Conservation (phyloP, 2,888 invertebrate genomes). For the Muscina levida region DNA sequence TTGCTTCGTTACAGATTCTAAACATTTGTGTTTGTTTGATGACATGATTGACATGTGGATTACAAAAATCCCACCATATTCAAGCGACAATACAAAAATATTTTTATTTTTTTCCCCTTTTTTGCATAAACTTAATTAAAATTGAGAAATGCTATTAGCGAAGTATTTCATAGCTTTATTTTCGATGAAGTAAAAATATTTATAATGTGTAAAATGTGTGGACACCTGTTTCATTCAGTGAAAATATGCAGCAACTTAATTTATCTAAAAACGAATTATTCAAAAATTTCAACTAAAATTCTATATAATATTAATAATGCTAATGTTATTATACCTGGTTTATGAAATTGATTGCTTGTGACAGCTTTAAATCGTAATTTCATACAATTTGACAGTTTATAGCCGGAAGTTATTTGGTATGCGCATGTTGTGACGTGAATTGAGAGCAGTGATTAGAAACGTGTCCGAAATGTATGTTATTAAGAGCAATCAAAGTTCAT, state of each 20-base stretch:
- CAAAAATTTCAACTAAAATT: constrained; percentile 22
- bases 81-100: not conserved
- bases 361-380: not conserved
- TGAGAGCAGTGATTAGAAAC: too few species aligned
- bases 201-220: not conserved
- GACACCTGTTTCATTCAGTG: not conserved
- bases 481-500: too few species aligned
- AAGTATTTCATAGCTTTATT: not conserved
- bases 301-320: constrained; percentile 23
- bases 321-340: constrained; percentile 18
- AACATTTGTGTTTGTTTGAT: constrained; percentile 26
- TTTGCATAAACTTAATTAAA: constrained; percentile 10
- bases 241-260: constrained; percentile 4
- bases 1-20: constrained; percentile 1
- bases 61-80: constrained; percentile 20
- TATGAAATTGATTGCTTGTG: constrained; percentile 6
- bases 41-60: constrained; percentile 52
- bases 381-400: constrained; percentile 5
- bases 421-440: too few species aligned
- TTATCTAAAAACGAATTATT: constrained; percentile 23
- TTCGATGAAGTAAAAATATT: not conserved
- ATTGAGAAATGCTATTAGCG: not conserved
- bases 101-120: not conserved
- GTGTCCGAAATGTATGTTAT: too few species aligned
- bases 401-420: too few species aligned